phyloP scores from a whole-genome alignment of 2,888 invertebrate genomes.

The Agonopterix heracliana region DNA sequence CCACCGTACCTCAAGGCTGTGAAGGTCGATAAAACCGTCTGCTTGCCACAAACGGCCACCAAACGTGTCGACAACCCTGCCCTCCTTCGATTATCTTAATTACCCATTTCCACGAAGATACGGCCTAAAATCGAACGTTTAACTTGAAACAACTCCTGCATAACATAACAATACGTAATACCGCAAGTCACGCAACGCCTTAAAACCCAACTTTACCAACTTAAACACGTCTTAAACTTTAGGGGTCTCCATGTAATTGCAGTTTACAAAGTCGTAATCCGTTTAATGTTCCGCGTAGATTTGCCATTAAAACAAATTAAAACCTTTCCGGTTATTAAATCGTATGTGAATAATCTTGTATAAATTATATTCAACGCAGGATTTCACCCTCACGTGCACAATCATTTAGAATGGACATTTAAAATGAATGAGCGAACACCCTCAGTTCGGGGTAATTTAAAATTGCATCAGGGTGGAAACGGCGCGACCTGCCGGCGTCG shows the following conservation, averaged over 20 bases:
- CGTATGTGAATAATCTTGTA: slow-evolving; percentile 52
- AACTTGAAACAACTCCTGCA: slow-evolving; percentile 4
- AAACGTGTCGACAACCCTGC: slow-evolving; percentile 42
- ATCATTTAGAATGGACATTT: slow-evolving; percentile 39
- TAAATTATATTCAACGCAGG: slow-evolving; percentile 36
- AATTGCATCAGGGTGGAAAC: slow-evolving; percentile 54
- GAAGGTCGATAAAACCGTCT: slow-evolving; percentile 34
- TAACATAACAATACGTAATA: slow-evolving; percentile 9
- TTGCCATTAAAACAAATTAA: slow-evolving; percentile 59
- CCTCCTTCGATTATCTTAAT: slow-evolving; percentile 48
- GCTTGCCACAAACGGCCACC: slow-evolving; percentile 27
- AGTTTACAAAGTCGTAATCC: slow-evolving; percentile 2
- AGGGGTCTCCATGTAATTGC: neutral
- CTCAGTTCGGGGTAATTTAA: slow-evolving; percentile 54
- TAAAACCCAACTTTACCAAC: neutral
- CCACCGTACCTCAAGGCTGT: slow-evolving; percentile 3
- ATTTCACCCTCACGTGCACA: slow-evolving; percentile 19
- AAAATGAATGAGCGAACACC: slow-evolving; percentile 40
- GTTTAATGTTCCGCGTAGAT: slow-evolving; percentile 38
- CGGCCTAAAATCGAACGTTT: slow-evolving; percentile 2
- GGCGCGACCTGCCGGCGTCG: slow-evolving; percentile 29
- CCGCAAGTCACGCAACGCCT: slow-evolving; percentile 9
- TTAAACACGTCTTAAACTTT: neutral
- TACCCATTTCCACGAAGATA: slow-evolving; percentile 28
- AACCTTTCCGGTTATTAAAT: slow-evolving; percentile 61